Evolutionary conservation across 1,140 invertebrate species (phyloP), one percentile per base, ranked within the genome.

Genomic region (Drosophila kanapiae): DNA sequence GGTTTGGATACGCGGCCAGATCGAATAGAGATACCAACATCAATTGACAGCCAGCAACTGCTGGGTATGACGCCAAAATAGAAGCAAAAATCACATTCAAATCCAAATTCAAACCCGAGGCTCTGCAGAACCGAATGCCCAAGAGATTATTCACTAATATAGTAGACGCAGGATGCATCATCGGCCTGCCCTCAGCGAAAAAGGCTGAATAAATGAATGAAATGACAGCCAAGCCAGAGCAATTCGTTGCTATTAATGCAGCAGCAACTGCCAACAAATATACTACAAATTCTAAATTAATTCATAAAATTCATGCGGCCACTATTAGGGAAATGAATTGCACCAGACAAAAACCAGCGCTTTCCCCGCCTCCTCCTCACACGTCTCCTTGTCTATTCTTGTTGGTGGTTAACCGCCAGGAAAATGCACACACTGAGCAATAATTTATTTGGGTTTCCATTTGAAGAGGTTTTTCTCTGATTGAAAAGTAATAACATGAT

Each of bases 231-330:
- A 61, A 72, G 78, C 67, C 75, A 86, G 61, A 75, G 40, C 64
- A 53, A 81, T 69, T 63, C 68, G 53, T 47, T 69, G 68, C 77
- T 85, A 85, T 90, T 90, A 90, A 85, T 90, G 76, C 84, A 69
- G 64, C 79, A 77, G 31, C 83, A 91, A 85, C 79, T 91, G 90
- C 78, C 88, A 91, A 88, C 78, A 83, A 83, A 79, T 74, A 90
- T 80, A 80, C 68, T 72, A 60, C 69, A 72, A 59, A 75, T 68
- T 70, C 60, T 85, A 82, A 91, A 91, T 91, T 91, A 91, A 91
- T 91, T 91, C 88, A 91, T 91, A 91, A 90, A 91, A 91, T 82
- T 78, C 65, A 35, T 60, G 70, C 57, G 75, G 74, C 76, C 82
- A 75, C 90, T 77, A 90, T 85, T 88, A 80, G 90, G 81, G 75